A percentile compares a stretch with the other conserved stretches of the same genome.
phyloP scores from a whole-genome alignment of 2,797 vertebrate genomes.

The Avahi laniger region DNA sequence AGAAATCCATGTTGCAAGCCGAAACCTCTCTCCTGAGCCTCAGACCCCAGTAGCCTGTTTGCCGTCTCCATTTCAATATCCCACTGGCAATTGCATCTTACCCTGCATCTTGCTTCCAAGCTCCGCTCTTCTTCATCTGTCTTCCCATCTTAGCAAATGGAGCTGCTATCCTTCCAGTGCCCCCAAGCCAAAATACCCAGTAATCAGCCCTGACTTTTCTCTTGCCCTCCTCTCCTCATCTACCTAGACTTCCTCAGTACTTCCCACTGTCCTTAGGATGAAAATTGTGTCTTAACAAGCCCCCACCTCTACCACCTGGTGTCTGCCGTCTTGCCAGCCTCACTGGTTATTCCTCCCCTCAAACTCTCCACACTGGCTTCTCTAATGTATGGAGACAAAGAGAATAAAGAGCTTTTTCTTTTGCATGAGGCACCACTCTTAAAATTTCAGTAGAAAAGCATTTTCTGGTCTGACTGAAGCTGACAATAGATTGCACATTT shows the following conservation, averaged over 20 bases:
- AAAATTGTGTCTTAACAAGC: background rate
- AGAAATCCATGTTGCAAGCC: background rate
- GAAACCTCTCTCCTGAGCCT: background rate
- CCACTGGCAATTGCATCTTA: background rate
- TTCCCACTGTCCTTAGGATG: background rate
- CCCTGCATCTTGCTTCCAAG: background rate
- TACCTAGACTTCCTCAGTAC: background rate
- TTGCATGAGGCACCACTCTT: background rate
- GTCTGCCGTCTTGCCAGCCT: background rate
- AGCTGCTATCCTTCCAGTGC: background rate
- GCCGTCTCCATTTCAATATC: background rate
- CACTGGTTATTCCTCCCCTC: background rate
- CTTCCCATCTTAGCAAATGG: background rate
- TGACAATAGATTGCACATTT: background rate
- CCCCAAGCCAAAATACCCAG: background rate
- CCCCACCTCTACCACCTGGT: background rate
- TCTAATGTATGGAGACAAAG: background rate
- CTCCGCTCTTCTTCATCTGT: background rate
- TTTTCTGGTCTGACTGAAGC: background rate
- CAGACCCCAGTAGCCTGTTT: background rate
- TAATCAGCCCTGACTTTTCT: background rate
- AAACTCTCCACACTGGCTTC: background rate
- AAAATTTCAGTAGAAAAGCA: slow-evolving; percentile 1
- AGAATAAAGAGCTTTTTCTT: background rate
- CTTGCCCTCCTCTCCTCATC: background rate